Evolutionary conservation across 2,888 invertebrate species (phyloP), one percentile per base, ranked within the genome.

Genomic region (Drosophila maculinotata): DNA sequence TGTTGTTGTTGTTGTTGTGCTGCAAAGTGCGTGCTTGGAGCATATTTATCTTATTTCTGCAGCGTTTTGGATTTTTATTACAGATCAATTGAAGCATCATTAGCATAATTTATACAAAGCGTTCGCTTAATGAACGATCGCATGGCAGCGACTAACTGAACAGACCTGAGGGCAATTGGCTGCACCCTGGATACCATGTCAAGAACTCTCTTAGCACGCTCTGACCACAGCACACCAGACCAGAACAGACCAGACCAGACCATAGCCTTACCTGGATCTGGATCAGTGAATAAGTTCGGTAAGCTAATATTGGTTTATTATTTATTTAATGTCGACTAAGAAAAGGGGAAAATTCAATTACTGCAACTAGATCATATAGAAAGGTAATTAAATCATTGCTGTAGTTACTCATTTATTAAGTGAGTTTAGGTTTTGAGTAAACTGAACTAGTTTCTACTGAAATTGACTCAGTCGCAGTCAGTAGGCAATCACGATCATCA

Each of bases 101-200:
- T 91, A 91, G 90, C 91, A 91, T 91, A 91, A 91, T 91, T 91
- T 91, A 91, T 91, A 91, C 91, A 91, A 91, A 91, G 91, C 90
- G 90, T 84, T 90, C 88, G 86, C 88, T 91, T 91, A 91, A 91
- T 91, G 91, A 91, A 90, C 87, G 79, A 67, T 76, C 66, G 64
- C 68, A 70, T 63, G 67, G 63, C 35, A 36, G 30, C 33, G 38
- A 30, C 42, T n/a, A 39, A 25, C 60, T 53, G 35, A 14, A 35
- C 35, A n/a, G 14, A 10, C 35, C 58, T 12, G 15, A 42, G 28
- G 45, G 47, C 52, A 44, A 47, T 36, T 31, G 59, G 38, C 57
- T 63, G 42, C 63, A 49, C 26, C 47, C 45, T 42, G 41, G 52
- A 36, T 56, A 33, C 28, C 54, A 71, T 45, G 72, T 58, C 53